These are phyloP conservation scores for Myiothlypis coronata DNA, from an alignment of 2,797 vertebrate genomes.

Conservation along the genomic window DNA sequence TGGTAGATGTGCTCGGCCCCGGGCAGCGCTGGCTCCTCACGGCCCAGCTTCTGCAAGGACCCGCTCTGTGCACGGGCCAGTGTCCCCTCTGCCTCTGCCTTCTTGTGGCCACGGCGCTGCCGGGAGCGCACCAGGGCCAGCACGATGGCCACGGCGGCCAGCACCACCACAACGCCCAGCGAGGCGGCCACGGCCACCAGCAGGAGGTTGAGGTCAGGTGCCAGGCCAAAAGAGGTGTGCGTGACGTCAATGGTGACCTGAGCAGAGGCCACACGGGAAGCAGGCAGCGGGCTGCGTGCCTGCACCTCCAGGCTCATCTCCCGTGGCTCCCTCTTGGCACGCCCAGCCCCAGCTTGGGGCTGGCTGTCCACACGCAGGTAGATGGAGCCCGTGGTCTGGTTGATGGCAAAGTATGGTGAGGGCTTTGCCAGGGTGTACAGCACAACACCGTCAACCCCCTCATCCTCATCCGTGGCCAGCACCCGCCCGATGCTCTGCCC, in stretches of 20 bases:
- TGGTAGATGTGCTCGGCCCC: slow-evolving; percentile 89
- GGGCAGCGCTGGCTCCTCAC: slow-evolving; percentile 78
- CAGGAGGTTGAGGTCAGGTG: slow-evolving; percentile 87
- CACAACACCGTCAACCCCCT: slow-evolving; percentile 90
- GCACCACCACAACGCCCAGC: slow-evolving; percentile 87
- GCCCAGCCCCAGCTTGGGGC: slow-evolving; percentile 51
- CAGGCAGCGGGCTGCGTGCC: slow-evolving; percentile 88
- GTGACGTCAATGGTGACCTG: slow-evolving; percentile 89
- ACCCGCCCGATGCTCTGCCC: slow-evolving; percentile 91
- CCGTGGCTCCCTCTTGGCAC: slow-evolving; percentile 82
- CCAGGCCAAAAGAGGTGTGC: slow-evolving; percentile 90
- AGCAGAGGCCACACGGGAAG: slow-evolving; percentile 82
- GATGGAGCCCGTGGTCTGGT: slow-evolving; percentile 89
- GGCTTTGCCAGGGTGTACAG: slow-evolving; percentile 85
- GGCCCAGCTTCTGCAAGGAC: slow-evolving; percentile 85
- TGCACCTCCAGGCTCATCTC: slow-evolving; percentile 87
- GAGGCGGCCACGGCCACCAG: slow-evolving; percentile 90
- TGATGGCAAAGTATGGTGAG: slow-evolving; percentile 91
- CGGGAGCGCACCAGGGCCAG: slow-evolving; percentile 88
- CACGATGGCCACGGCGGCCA: slow-evolving; percentile 89
- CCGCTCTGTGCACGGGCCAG: slow-evolving; percentile 77
- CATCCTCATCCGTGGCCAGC: slow-evolving; percentile 91
- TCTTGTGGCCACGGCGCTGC: slow-evolving; percentile 60
- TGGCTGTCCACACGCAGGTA: slow-evolving; percentile 88
- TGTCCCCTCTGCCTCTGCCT: slow-evolving; percentile 70